These are phyloP conservation scores for Cyclopterus lumpus DNA, from an alignment of 2,797 vertebrate species.

Conservation along the genomic window DNA sequence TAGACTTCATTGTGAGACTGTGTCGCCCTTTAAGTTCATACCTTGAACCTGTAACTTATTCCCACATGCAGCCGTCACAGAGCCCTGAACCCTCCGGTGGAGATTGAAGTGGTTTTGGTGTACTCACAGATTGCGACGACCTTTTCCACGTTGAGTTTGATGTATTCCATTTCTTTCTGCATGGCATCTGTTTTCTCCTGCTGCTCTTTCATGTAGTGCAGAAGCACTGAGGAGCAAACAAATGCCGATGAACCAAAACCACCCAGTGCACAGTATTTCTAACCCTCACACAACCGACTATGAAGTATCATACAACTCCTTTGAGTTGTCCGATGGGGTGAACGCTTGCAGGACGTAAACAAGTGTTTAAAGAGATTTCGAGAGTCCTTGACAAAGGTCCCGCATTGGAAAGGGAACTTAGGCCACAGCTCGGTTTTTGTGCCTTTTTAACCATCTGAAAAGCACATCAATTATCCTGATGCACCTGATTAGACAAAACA, in stretches of 20 bases:
- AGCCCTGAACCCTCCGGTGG: neutral
- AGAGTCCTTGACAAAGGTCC: neutral
- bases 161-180: conserved; percentile 43
- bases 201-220: conserved; percentile 41
- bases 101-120: too few species aligned
- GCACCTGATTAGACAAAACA: neutral
- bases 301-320: neutral
- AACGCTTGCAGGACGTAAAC: neutral
- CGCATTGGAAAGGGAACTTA: neutral
- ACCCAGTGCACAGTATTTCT: neutral
- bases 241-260: neutral
- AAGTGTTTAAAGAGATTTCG: too few species aligned
- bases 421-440: neutral
- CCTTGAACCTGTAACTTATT: neutral
- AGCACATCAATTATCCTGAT: neutral
- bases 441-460: neutral
- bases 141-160: conserved; percentile 52
- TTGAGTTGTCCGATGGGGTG: neutral
- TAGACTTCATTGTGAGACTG: too few species aligned
- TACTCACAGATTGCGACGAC: conserved; percentile 64
- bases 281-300: neutral
- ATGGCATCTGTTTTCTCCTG: conserved; percentile 42
- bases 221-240: conserved; percentile 64
- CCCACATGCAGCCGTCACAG: neutral
- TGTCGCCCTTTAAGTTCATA: neutral